phyloP scores from a whole-genome alignment of 2,888 invertebrate genomes.

The Cancer borealis region DNA sequence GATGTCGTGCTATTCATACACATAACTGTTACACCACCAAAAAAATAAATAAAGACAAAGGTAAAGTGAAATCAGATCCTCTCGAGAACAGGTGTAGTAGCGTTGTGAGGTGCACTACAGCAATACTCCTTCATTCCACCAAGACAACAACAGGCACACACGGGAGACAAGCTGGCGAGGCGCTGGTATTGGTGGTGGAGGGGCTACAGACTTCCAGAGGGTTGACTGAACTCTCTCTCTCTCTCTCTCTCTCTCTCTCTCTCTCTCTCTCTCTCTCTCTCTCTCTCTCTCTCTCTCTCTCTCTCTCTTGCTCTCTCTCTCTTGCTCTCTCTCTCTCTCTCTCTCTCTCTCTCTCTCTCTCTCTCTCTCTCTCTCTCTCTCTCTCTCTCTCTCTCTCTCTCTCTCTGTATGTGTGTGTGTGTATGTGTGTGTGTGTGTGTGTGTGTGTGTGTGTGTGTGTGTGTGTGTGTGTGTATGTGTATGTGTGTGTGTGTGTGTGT shows the following conservation, averaged over 20 bases:
- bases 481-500: background rate
- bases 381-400: no score
- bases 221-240: conserved; percentile 20
- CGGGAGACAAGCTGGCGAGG: background rate
- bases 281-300: background rate
- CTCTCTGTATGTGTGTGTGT: no score
- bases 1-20: background rate
- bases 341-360: no score
- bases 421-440: no score
- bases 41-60: background rate
- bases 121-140: background rate
- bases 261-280: conserved; percentile 15
- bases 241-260: conserved; percentile 20
- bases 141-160: background rate
- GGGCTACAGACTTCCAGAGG: background rate
- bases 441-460: no score
- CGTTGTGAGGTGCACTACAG: background rate
- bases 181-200: conserved; percentile 1
- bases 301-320: no score
- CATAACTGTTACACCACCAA: background rate
- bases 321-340: no score
- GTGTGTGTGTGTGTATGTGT: no score
- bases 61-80: background rate
- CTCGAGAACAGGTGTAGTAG: no score
- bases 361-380: no score